A percentile compares a stretch with the other conserved stretches of the same genome.
phyloP scores from a whole-genome alignment of 2,888 invertebrate genomes.

The Hypsopygia costalis region DNA sequence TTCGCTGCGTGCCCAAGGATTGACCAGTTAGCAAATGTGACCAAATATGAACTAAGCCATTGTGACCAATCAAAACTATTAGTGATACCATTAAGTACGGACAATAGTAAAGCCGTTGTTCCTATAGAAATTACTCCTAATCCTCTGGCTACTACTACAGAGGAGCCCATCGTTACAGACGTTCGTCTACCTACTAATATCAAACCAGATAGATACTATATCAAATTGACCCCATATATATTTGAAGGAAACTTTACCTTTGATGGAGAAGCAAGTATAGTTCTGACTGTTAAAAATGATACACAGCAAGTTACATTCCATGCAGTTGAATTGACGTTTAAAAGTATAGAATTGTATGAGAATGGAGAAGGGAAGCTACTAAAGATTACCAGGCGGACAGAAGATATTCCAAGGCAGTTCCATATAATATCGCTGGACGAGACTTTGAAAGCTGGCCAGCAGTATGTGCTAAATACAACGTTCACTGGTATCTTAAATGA shows the following conservation, averaged over 20 bases:
- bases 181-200: constrained; percentile 86
- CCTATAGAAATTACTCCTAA: constrained; percentile 51
- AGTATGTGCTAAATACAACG: constrained; percentile 84
- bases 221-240: constrained; percentile 87
- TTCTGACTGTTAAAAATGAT: constrained; percentile 80
- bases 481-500: constrained; percentile 88
- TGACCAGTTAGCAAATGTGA: constrained; percentile 63
- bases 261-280: constrained; percentile 84
- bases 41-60: constrained; percentile 64
- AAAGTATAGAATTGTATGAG: constrained; percentile 76
- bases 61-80: constrained; percentile 64
- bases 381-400: constrained; percentile 57
- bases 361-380: constrained; percentile 48
- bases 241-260: constrained; percentile 89
- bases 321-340: constrained; percentile 84
- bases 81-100: constrained; percentile 63
- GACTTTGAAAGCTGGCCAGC: constrained; percentile 76
- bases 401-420: constrained; percentile 84
- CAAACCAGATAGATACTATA: constrained; percentile 84
- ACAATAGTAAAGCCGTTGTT: constrained; percentile 54
- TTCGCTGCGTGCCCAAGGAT: constrained; percentile 84
- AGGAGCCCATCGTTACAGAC: constrained; percentile 51
- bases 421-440: constrained; percentile 83
- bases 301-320: constrained; percentile 88
- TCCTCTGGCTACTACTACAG: constrained; percentile 23